phyloP scores from a whole-genome alignment of 2,888 invertebrate species.

The Chelonus formosanus region DNA sequence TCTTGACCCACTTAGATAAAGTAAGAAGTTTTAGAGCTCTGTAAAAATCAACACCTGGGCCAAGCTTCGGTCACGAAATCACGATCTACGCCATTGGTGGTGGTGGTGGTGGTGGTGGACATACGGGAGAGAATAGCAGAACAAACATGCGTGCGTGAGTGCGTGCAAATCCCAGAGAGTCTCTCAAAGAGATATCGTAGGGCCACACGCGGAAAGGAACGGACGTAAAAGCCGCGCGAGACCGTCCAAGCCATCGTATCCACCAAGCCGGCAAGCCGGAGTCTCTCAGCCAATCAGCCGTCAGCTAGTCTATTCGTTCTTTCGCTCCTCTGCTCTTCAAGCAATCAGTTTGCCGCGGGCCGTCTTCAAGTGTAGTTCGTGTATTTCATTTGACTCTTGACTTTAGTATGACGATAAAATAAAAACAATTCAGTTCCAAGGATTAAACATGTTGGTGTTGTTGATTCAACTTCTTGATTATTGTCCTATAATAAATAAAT shows the following conservation, averaged over 20 bases:
- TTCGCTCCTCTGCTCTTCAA: conserved; percentile 35
- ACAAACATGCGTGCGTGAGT: background rate
- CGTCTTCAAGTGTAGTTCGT: conserved; percentile 34
- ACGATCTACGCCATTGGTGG: conserved; percentile 8
- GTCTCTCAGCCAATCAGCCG: conserved; percentile 53
- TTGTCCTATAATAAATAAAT: background rate
- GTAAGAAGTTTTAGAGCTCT: background rate
- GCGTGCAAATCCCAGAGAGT: background rate
- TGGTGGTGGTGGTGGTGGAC: background rate
- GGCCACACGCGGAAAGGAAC: conserved; percentile 1
- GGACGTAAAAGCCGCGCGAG: conserved; percentile 2
- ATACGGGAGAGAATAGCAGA: conserved; percentile 1
- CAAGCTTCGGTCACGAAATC: background rate
- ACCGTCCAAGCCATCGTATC: conserved; percentile 36
- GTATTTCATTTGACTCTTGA: background rate
- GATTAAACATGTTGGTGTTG: no score
- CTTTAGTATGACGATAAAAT: background rate
- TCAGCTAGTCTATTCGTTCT: conserved; percentile 40
- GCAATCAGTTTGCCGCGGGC: conserved; percentile 47
- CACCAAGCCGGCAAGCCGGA: conserved; percentile 46
- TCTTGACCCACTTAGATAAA: no score
- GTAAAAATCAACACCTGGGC: background rate
- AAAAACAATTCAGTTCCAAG: no score
- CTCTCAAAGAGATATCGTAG: background rate
- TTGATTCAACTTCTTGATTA: no score